Evolutionary conservation across 2,113 vertebrate genomes (phyloP), one percentile per base, ranked within the genome.

Genomic region (Corapipo altera): DNA sequence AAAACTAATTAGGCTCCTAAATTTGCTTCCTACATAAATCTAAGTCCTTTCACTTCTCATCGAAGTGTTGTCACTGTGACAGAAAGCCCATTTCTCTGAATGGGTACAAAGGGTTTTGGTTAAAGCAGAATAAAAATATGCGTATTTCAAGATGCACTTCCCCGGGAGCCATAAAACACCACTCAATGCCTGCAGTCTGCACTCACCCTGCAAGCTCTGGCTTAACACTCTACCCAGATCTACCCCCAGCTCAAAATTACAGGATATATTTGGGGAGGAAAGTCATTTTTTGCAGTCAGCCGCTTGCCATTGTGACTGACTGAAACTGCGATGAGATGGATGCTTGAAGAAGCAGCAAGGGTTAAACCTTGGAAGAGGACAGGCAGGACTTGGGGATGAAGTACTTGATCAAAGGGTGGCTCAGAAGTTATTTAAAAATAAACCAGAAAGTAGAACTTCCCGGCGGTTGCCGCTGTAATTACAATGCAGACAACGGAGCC

Each of bases 341-440:
- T 48, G 41, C 27, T 24, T 52, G 33, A 75, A 58, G 55, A 75
- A 41, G 57, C 3, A 72, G 65, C 41, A 81, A 91, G 90, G 52
- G 96, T 96, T 95, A 96, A 96, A 86, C 30, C n/a, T 71, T 58
- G 71, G 59, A 76, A 76, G 51, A 87, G 71, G 84, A 89, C 28
- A 69, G 54, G 83, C 76, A 92, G 66, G 80, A 95, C 83, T 69
- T 10, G 1, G 57, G 80, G 89, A 96, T 72, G 89, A 91, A 89
- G 86, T 5, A 91, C 88, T 8, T 85, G 80, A 96, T 95, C 85
- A 94, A 96, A 96, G 95, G 76, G 92, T 88, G 91, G 88, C 88
- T 94, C 83, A 91, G 55, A 85, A 94, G 92, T 86, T 94, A 86
- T 84, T 96, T 94, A 74, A 96, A 97, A 96, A 93, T 95, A 96